Evolutionary conservation across 2,113 vertebrate genomes (phyloP), one percentile per base, ranked within the genome.

Genomic region (Hassar affinis): DNA sequence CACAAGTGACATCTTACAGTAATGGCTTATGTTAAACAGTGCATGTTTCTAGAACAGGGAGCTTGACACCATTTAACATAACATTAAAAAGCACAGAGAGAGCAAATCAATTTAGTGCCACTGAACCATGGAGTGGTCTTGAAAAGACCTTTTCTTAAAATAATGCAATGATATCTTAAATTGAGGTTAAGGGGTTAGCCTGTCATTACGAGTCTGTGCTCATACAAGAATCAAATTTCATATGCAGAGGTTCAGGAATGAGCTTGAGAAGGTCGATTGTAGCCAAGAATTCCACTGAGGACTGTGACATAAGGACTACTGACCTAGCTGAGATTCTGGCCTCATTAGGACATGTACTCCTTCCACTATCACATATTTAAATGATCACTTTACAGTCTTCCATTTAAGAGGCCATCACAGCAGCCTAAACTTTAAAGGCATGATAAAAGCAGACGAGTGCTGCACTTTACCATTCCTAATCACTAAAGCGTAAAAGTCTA

Each of bases 121-220:
- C 86, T 89, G 92, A 93, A 85, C 91, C 83, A 57, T 6, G 88
- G 90, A 90, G 81, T 85, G 47, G 74, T 89, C 81, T 84, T 49
- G 42, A 88, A 83, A 75, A 79, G 85, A 81, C 61, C 82, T 85
- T 75, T 85, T 83, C 85, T 87, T 88, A 86, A 87, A 88, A 88
- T 86, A 90, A 87, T 83, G 86, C 83, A 80, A 72, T 79, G 83
- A 56, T 64, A 83, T 82, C 79, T 88, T 85, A 91, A 91, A 93
- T 90, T 87, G 90, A 84, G 90, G 91, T 91, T 89, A 84, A 89
- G 87, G 90, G 90, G 91, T 91, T 88, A 83, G 74, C 81, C 79
- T 85, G 86, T 88, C 87, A 85, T 85, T 84, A 83, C 76, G 56
- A 78, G 85, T 86, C 62, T 79, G 72, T 85, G 87, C 85, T 88